Evolutionary conservation across 2,888 invertebrate genomes (phyloP), one percentile per base, ranked within the genome.

Genomic region (Caenorhabditis angaria): DNA sequence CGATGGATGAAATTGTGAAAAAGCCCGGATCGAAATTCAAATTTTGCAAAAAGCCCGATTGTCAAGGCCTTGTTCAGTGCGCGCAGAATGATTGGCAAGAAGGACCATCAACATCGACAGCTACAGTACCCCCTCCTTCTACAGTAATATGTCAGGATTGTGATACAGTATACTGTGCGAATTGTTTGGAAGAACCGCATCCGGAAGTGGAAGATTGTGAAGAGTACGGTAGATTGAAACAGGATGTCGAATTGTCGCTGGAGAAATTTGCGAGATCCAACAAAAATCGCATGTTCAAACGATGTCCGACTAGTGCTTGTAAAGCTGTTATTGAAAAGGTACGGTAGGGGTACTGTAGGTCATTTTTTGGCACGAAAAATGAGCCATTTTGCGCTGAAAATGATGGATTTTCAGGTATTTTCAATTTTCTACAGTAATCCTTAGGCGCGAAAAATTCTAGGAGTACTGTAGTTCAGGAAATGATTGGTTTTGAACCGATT

Each of bases 131-230:
- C 3, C 6, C 6, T 10, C 4, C 18, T 6, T 4, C 4, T 6
- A 20, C 22, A 24, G 24, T 8, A 24, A 10, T 6, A 24, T 58
- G 58, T 47, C 1, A 2, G n/a, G 2, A n/a, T 18, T 58, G 58
- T 47, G 3, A 12, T 25, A 24, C 6, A 10, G 10, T 25, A 27
- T 58, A 47, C 25, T 58, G 58, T 24, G 4, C 3, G 22, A 25
- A 2, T 1, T 58, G 58, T 58, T 28, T 58, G n/a, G 18, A 18
- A 18, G 58, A 58, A 58, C 14, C 14, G 6, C 58, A 58, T 58
- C 24, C 20, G 3, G 56, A 18, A n/a, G 20, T n/a, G 24, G 18
- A 24, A 24, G 10, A 12, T 6, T 58, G 58, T 47, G 58, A 58
- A 28, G 20, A 47, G 25, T 47, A 58, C 8, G 1, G 2, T 3